phyloP scores from a whole-genome alignment of 2,888 invertebrate species.

The Agrochola lota region DNA sequence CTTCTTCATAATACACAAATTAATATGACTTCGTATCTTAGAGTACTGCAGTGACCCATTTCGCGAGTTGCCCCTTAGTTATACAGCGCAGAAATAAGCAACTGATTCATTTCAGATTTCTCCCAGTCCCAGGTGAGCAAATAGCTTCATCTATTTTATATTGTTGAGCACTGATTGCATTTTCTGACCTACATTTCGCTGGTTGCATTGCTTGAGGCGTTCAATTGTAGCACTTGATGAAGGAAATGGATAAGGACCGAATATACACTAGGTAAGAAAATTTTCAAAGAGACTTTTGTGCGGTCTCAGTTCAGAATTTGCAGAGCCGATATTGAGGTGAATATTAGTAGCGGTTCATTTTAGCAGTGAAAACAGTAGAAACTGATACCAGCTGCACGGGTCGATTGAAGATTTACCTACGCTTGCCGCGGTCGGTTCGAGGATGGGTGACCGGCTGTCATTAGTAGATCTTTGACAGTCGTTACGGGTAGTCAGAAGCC shows the following conservation, averaged over 20 bases:
- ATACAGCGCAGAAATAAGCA: slow-evolving; percentile 43
- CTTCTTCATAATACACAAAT: slow-evolving; percentile 24
- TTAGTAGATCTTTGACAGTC: neutral
- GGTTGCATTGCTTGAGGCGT: slow-evolving; percentile 55
- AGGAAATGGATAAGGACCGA: slow-evolving; percentile 39
- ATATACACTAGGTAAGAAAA: slow-evolving; percentile 16
- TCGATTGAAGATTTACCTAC: too few relatives aligned
- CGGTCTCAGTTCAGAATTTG: neutral
- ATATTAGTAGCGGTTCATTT: neutral
- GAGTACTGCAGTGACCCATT: slow-evolving; percentile 48
- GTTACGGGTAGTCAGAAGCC: neutral
- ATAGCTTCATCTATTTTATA: slow-evolving; percentile 62
- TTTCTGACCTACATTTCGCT: slow-evolving; percentile 59
- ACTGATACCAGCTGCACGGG: neutral
- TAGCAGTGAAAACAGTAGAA: neutral
- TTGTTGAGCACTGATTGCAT: slow-evolving; percentile 62
- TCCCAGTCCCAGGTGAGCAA: slow-evolving; percentile 55
- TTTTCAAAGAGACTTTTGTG: slow-evolving; percentile 8
- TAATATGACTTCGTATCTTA: slow-evolving; percentile 35
- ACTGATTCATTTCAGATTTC: slow-evolving; percentile 60
- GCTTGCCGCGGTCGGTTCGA: neutral
- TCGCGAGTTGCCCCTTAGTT: slow-evolving; percentile 38
- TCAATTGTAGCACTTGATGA: slow-evolving; percentile 54
- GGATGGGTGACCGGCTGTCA: neutral
- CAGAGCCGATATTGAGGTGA: slow-evolving; percentile 6